These are phyloP conservation scores for Pandemis cinnamomeana DNA, from an alignment of 2,888 invertebrate genomes.

Conservation along the genomic window DNA sequence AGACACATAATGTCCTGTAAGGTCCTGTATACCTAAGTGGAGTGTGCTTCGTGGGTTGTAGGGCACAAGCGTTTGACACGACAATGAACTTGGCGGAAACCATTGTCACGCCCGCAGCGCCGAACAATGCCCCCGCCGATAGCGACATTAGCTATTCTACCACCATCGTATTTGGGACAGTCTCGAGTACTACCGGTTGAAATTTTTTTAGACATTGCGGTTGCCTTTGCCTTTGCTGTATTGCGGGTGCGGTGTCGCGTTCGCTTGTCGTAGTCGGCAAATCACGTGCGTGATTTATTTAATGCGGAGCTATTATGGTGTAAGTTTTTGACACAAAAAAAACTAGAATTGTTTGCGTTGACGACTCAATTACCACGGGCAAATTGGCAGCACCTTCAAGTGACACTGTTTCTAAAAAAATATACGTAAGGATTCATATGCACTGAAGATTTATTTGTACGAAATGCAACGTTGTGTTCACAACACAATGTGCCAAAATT, in stretches of 20 bases:
- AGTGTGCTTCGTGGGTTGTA: conserved; percentile 19
- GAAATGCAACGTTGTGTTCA: not conserved
- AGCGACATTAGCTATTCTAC: conserved; percentile 60
- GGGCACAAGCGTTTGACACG: conserved; percentile 53
- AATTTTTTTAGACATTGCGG: not conserved
- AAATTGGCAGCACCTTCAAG: too few relatives aligned
- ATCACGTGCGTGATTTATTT: too few relatives aligned
- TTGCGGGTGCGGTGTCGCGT: not conserved
- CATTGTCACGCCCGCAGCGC: conserved; percentile 76
- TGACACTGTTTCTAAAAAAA: too few relatives aligned
- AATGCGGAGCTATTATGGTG: too few relatives aligned
- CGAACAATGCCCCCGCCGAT: conserved; percentile 76
- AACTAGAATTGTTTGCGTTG: too few relatives aligned
- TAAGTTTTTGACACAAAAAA: too few relatives aligned
- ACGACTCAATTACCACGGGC: too few relatives aligned
- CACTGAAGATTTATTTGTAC: not conserved
- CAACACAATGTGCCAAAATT: not conserved
- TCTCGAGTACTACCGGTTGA: conserved; percentile 17
- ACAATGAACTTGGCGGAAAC: conserved; percentile 84
- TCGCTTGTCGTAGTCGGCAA: not conserved
- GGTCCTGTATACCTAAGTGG: not conserved
- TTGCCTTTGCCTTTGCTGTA: not conserved
- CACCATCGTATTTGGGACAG: conserved; percentile 45
- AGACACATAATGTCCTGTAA: not conserved
- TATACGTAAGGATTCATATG: not conserved